Conservation (phyloP, 2,888 invertebrate genomes). For the Rotaria sp. region DNA sequence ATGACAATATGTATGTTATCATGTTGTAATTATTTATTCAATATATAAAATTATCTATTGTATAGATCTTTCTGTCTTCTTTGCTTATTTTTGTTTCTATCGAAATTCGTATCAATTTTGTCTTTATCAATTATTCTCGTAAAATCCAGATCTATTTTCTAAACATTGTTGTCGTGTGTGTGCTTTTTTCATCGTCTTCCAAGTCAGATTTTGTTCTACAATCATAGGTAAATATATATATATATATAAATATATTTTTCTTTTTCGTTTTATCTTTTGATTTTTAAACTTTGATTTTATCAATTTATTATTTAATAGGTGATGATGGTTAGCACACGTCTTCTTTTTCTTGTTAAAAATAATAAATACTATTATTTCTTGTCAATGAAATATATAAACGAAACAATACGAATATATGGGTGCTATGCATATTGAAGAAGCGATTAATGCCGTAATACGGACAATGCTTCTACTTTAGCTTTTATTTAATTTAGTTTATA, state of each 20-base stretch:
- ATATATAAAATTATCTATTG: neutral
- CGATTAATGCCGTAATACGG: neutral
- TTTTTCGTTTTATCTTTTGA: neutral
- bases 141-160: slow-evolving; percentile 12
- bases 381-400: neutral
- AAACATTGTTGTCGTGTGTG: neutral
- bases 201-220: slow-evolving; percentile 12
- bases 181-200: slow-evolving; percentile 6
- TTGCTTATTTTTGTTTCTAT: neutral
- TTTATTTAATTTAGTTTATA: neutral
- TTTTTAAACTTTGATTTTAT: too few species aligned
- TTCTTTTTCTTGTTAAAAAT: neutral
- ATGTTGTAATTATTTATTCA: neutral
- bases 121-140: neutral
- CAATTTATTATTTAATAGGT: neutral
- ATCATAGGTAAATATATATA: neutral
- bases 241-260: too few species aligned
- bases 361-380: neutral
- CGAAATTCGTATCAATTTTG: neutral
- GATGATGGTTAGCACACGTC: neutral
- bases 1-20: neutral
- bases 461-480: neutral
- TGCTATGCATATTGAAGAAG: slow-evolving; percentile 11
- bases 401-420: neutral
- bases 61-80: neutral